Base-by-base conservation (phyloP, 2,888 invertebrate genomes). In the Dilophus febrilis region DNA sequence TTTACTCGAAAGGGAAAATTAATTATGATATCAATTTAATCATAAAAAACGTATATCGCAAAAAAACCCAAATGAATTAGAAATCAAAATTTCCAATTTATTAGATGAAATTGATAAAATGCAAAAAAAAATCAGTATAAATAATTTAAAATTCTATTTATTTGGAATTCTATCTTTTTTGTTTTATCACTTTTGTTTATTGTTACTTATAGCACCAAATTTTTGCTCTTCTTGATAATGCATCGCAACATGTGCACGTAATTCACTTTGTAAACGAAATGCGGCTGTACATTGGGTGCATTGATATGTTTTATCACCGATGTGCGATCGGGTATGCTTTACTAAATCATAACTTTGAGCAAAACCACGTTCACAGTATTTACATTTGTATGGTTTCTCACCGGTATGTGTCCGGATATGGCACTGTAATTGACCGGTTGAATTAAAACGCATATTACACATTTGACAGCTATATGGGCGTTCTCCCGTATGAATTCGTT, bases 261-360 rank as follows among this genome's bases (percentile, higher is more conserved):
- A 43, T 43, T 55, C 54, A 2, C 48, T 45, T 30, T 50, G 47
- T 35, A 54, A 48, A 30, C 54, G 48, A 41, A 56, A 56, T 5
- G 54, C 50, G 33, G 43, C 44, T 4, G 51, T 46, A 42, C 57
- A 57, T 35, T 52, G 45, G 5, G 51, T 44, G 41, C 57, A 71
- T 64, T 65, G 62, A 52, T 71, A 71, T 3, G 66, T 64, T 42
- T 71, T 69, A 49, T 66, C 65, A 3, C 71, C 71, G 11, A 70
- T 51, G 48, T 71, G 71, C 10, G 59, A 54, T 1, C 70, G 54
- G 44, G 62, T 61, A 49, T 71, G 71, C 39, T 71, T 71, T 41
- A 65, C 63, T 36, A 70, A 57, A 51, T 71, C 71, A 49, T 70
- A 68, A 55, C 70, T 70, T 58, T 70, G 70, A 0, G 68, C 58